A percentile compares a stretch with the other conserved stretches of the same genome.
phyloP scores from a whole-genome alignment of 2,113 vertebrate genomes.

The Pseudorectes ferrugineus region DNA sequence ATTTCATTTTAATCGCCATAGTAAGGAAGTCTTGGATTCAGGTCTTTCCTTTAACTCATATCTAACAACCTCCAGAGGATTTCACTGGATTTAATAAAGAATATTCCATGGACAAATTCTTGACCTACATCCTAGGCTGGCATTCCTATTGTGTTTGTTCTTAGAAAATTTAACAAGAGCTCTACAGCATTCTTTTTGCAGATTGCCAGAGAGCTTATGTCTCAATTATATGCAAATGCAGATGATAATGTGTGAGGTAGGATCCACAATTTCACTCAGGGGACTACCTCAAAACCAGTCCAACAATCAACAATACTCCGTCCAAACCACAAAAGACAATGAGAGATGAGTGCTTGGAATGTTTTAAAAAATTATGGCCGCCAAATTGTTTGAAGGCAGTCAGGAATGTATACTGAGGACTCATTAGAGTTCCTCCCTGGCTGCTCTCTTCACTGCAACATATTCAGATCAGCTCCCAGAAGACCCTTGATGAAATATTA shows the following conservation, averaged over 20 bases:
- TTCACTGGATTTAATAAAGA: slow-evolving; percentile 35
- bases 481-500: slow-evolving; percentile 47
- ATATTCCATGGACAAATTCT: slow-evolving; percentile 31
- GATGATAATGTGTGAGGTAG: slow-evolving; percentile 58
- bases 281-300: slow-evolving; percentile 62
- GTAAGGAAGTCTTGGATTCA: not conserved
- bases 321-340: slow-evolving; percentile 66
- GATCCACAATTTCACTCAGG: slow-evolving; percentile 38
- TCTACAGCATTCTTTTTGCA: slow-evolving; percentile 36
- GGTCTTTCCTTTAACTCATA: slow-evolving; percentile 39
- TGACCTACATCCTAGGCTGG: slow-evolving; percentile 61
- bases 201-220: slow-evolving; percentile 56
- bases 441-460: slow-evolving; percentile 34
- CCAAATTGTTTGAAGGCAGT: slow-evolving; percentile 51
- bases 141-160: slow-evolving; percentile 59
- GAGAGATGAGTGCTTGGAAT: slow-evolving; percentile 58
- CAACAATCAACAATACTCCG: slow-evolving; percentile 24
- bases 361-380: slow-evolving; percentile 22
- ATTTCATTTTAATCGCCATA: not conserved
- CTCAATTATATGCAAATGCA: slow-evolving; percentile 58
- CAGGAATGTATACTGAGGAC: slow-evolving; percentile 52
- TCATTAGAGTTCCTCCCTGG: slow-evolving; percentile 48
- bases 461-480: slow-evolving; percentile 43
- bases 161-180: slow-evolving; percentile 65
- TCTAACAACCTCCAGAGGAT: slow-evolving; percentile 6